phyloP scores from a whole-genome alignment of 2,113 vertebrate genomes.

The Tragelaphus buxtoni region DNA sequence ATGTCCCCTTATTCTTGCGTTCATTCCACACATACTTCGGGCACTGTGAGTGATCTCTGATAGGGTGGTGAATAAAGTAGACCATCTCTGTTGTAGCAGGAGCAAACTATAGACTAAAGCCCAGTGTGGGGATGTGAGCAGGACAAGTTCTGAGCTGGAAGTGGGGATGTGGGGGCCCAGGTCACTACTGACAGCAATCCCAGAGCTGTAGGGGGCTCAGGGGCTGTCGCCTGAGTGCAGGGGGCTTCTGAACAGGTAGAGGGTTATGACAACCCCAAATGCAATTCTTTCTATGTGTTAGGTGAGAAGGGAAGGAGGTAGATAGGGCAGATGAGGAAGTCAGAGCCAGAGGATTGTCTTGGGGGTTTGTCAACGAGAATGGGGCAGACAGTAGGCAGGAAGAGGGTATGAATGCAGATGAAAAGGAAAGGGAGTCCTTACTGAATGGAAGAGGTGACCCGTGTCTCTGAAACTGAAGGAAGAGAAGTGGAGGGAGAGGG shows the following conservation, averaged over 20 bases:
- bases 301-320: neutral
- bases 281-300: no score
- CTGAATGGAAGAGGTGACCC: neutral
- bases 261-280: neutral
- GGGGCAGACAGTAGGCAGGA: neutral
- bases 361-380: neutral
- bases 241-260: neutral
- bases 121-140: accelerated
- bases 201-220: accelerated
- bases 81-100: neutral
- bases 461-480: no score
- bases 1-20: accelerated
- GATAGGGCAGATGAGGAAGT: no score
- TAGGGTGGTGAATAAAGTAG: no score
- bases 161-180: neutral
- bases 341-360: neutral
- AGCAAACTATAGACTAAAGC: neutral
- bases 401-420: no score
- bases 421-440: neutral
- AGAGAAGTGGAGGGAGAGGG: neutral
- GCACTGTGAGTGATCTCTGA: no score
- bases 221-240: neutral
- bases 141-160: neutral
- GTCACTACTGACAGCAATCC: neutral
- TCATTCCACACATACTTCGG: accelerated